Evolutionary conservation across 2,888 invertebrate genomes (phyloP), one percentile per base, ranked within the genome.

Genomic region (Eubasilissa splendida): DNA sequence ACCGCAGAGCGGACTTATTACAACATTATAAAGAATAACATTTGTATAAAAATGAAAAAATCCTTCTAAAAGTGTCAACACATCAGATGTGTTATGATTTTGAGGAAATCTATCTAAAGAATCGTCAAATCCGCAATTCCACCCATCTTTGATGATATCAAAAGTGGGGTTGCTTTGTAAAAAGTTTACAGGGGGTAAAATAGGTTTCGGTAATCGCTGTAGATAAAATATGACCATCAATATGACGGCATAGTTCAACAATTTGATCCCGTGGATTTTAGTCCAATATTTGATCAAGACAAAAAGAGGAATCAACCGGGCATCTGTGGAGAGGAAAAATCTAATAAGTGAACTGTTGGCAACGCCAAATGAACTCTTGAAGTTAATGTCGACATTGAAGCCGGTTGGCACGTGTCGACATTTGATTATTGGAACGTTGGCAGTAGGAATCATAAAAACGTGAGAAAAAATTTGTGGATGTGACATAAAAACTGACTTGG

Each of bases 381-480:
- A 93, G 76, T 94, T 94, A 53, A 96, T 89, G 87, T 96, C 96
- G 85, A 95, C 93, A 85, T 91, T 91, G 33, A 93, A 91, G 0
- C 89, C 88, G 0, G 94, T 94, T 11, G 89, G 88, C 2, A 88
- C 84, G 86, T 95, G 94, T 82, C 90, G 88, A 86, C 94, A 94
- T 86, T 95, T 95, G 11, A 96, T 92, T 83, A 96, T 95, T 50
- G 96, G 96, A 4, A 94, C 95, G 86, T 94, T 93, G 12, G 96
- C 95, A 73, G 90, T 89, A 0, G 94, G 93, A 85, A 96, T 95
- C 68, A 92, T 88, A 42, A 93, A 85, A 22, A 95, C 88, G 76
- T 93, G 90, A 0, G 88, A 84, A 87, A 94, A 95, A 9, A 88
- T 81, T 0, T 83, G 77, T 0, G 88, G 87, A 80, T 87, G 87